Percentiles rank a stretch among this genome's conserved stretches.
phyloP scores from a whole-genome alignment of 1,140 invertebrate genomes.

The Penaeus japonicus region DNA sequence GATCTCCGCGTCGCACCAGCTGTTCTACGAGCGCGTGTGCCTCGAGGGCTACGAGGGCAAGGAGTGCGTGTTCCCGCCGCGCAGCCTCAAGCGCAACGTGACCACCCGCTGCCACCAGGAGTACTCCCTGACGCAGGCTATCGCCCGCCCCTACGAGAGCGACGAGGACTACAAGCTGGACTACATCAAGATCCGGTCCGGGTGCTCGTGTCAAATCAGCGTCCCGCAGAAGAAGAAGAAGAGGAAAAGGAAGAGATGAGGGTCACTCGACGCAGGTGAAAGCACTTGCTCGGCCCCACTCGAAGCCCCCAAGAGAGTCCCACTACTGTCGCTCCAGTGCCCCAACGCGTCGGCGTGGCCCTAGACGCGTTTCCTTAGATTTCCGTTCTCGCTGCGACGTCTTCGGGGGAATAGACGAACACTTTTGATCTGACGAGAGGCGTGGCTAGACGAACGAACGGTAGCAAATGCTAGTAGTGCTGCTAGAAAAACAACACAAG shows the following conservation, averaged over 20 bases:
- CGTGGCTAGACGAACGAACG: too few species aligned
- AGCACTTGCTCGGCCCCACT: neutral
- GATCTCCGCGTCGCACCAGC: constrained; percentile 27
- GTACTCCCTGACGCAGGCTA: constrained; percentile 46
- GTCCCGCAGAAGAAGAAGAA: constrained; percentile 35
- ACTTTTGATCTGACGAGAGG: too few species aligned
- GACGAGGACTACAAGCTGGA: neutral
- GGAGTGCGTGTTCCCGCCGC: constrained; percentile 52
- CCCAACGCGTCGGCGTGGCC: neutral
- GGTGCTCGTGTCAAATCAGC: constrained; percentile 33
- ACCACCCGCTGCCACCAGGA: constrained; percentile 44
- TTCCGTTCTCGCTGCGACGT: neutral
- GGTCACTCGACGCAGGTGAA: neutral
- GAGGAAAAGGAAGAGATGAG: constrained; percentile 46
- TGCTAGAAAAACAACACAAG: too few species aligned
- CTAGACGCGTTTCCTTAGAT: neutral
- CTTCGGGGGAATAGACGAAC: neutral
- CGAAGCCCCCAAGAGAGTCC: neutral
- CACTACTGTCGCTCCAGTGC: constrained; percentile 17
- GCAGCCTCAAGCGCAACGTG: constrained; percentile 19
- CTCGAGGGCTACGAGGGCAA: constrained; percentile 33
- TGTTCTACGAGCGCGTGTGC: constrained; percentile 50
- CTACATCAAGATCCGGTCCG: constrained; percentile 8
- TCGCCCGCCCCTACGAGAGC: neutral
- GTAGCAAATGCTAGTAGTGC: too few species aligned